Conservation (phyloP, 2,113 vertebrate genomes). For the Perognathus longimembris region DNA sequence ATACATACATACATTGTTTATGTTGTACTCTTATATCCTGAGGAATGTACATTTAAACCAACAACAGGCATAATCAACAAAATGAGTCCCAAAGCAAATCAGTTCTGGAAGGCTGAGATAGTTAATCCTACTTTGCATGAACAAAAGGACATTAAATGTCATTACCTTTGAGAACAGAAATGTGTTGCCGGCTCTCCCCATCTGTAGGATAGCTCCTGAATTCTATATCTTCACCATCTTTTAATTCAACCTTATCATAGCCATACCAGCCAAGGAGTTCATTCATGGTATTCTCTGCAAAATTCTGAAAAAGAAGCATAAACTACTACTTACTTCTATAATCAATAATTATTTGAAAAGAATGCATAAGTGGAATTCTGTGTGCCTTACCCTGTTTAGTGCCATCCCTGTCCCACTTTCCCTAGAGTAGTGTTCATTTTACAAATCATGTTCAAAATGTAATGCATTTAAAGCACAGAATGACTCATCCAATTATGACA, state of each 20-base stretch:
- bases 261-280: conserved; percentile 99
- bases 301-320: conserved; percentile 94
- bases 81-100: conserved; percentile 64
- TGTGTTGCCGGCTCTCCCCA: conserved; percentile 96
- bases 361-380: conserved; percentile 83
- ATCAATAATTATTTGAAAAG: conserved; percentile 87
- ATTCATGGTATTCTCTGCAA: conserved; percentile 99
- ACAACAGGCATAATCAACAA: conserved; percentile 71
- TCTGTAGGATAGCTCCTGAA: conserved; percentile 94
- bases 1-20: no score
- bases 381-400: conserved; percentile 77
- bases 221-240: conserved; percentile 98
- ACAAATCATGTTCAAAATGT: conserved; percentile 84
- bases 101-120: conserved; percentile 76
- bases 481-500: conserved; percentile 84
- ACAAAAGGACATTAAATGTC: conserved; percentile 83
- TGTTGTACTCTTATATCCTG: not conserved
- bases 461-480: conserved; percentile 84
- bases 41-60: conserved; percentile 72
- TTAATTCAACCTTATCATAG: conserved; percentile 99
- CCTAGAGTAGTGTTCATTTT: conserved; percentile 81
- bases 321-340: conserved; percentile 85
- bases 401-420: conserved; percentile 77
- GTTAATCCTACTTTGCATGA: conserved; percentile 79
- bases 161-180: conserved; percentile 99